Evolutionary conservation across 2,113 vertebrate species (phyloP).

Genomic region (Myiozetetes cayanensis): DNA sequence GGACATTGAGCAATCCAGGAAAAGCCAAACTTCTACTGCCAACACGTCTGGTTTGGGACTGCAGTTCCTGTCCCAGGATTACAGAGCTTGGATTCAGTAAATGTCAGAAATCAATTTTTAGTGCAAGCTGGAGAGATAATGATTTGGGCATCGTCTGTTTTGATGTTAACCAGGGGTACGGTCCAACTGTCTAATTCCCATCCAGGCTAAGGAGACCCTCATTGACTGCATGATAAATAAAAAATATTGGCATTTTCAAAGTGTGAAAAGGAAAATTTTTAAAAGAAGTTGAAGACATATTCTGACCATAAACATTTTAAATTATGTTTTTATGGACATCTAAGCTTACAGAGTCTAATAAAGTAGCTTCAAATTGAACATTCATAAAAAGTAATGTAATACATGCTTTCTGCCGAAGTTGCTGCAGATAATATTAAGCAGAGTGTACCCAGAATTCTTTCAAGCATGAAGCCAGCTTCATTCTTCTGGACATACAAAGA

Average conservation of each 20-base stretch:
- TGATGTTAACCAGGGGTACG: neutral
- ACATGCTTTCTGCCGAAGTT: neutral
- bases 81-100: neutral
- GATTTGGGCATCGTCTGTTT: neutral
- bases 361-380: neutral
- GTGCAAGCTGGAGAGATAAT: neutral
- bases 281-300: neutral
- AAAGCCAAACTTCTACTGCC: neutral
- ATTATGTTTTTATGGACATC: neutral
- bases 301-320: neutral
- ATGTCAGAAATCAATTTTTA: slow-evolving; percentile 13
- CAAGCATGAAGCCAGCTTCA: neutral
- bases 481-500: neutral
- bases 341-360: neutral
- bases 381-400: neutral
- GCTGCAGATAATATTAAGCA: neutral
- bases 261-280: neutral
- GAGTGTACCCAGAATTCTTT: neutral
- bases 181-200: neutral
- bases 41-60: neutral
- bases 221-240: neutral
- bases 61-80: neutral
- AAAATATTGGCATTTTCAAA: neutral
- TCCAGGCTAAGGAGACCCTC: neutral
- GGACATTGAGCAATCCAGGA: neutral